Evolutionary conservation across 2,113 vertebrate species (phyloP).

Genomic region (Tachysurus fulvidraco): DNA sequence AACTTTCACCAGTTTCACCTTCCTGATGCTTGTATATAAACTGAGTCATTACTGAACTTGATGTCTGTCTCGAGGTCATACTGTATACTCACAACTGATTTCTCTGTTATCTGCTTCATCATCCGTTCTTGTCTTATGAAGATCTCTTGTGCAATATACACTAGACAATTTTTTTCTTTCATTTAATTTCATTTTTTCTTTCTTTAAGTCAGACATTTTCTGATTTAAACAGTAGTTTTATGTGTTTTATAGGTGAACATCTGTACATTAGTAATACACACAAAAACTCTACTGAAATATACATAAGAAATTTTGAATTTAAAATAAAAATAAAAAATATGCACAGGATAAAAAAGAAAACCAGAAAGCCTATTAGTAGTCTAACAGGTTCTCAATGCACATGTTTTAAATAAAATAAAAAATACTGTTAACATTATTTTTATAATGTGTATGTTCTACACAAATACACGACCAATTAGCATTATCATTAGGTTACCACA

Average conservation of each 20-base stretch:
- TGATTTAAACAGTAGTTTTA: neutral
- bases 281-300: neutral
- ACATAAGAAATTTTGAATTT: neutral
- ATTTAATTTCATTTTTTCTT: neutral
- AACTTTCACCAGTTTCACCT: neutral
- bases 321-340: neutral
- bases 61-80: neutral
- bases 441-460: too few relatives aligned
- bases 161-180: neutral
- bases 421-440: neutral
- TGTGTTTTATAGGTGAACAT: neutral
- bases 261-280: neutral
- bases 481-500: neutral
- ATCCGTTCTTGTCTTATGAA: neutral
- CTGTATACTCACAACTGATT: neutral
- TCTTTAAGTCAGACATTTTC: neutral
- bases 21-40: neutral
- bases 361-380: neutral
- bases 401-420: neutral
- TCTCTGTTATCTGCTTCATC: neutral
- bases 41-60: conserved; percentile 8
- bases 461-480: neutral
- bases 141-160: neutral
- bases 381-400: neutral
- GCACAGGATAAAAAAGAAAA: neutral